Percentiles rank a stretch among this genome's conserved stretches.
Conservation (phyloP, 2,113 vertebrate genomes). For the Riparia riparia region DNA sequence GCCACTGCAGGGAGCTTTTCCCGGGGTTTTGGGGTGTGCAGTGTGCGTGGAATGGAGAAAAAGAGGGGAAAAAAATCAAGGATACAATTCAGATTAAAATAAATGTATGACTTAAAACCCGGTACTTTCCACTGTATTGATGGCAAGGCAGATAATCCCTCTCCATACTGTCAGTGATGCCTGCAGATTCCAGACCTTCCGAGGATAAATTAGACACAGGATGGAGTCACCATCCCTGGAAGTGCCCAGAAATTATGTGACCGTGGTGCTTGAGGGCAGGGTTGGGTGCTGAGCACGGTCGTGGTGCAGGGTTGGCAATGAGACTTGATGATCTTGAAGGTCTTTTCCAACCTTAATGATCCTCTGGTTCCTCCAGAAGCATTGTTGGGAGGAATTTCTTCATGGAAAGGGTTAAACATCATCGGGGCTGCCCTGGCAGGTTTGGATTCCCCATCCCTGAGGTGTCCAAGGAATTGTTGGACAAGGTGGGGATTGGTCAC, state of each 20-base stretch:
- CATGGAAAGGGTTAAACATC: neutral
- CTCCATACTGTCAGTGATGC: accelerated
- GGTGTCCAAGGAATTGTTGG: neutral
- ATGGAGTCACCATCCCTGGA: neutral
- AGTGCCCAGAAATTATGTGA: neutral
- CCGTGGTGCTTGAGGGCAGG: accelerated
- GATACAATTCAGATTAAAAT: neutral
- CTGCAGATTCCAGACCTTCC: neutral
- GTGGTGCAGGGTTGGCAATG: accelerated
- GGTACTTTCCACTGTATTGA: accelerated
- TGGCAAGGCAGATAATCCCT: neutral
- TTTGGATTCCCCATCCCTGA: neutral
- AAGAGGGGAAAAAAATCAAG: neutral
- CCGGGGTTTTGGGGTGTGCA: neutral
- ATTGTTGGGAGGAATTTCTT: neutral
- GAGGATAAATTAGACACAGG: neutral
- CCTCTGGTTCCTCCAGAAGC: neutral
- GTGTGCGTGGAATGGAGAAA: neutral
- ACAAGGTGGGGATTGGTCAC: neutral
- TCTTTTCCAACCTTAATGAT: neutral
- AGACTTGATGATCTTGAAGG: neutral
- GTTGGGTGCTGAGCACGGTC: neutral
- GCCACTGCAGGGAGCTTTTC: accelerated
- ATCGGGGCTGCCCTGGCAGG: neutral
- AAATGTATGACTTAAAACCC: accelerated